Percentiles rank a stretch among this genome's conserved stretches.
Evolutionary conservation across 2,888 invertebrate genomes (phyloP).

Genomic region (Mamestra brassicae): DNA sequence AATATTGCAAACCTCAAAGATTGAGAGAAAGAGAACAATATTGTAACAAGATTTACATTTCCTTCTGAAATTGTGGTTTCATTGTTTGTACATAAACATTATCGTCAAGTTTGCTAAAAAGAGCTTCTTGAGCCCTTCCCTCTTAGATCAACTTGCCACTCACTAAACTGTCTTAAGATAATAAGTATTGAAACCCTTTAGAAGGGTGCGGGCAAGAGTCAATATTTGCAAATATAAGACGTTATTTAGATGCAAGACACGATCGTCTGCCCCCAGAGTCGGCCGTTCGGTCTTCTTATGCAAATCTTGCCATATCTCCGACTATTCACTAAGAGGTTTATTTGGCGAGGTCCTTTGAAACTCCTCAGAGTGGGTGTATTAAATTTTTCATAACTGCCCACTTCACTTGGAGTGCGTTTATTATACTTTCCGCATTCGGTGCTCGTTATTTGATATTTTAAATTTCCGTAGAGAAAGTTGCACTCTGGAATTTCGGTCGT

Average conservation of each 20-base stretch:
- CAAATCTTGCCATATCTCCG: constrained; percentile 85
- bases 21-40: constrained; percentile 6
- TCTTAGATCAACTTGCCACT: constrained; percentile 81
- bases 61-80: constrained; percentile 41
- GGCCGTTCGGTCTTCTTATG: constrained; percentile 85
- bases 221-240: constrained; percentile 90
- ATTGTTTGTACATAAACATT: constrained; percentile 50
- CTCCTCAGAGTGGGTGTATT: constrained; percentile 82
- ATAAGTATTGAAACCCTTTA: constrained; percentile 84
- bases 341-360: constrained; percentile 83
- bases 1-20: constrained; percentile 14
- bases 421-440: constrained; percentile 66
- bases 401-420: constrained; percentile 77
- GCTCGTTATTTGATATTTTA: constrained; percentile 66
- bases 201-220: constrained; percentile 87
- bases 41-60: constrained; percentile 42
- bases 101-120: constrained; percentile 57
- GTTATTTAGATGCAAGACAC: constrained; percentile 90
- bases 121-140: constrained; percentile 67
- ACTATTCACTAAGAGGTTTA: constrained; percentile 87
- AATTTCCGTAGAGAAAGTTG: constrained; percentile 57
- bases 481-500: constrained; percentile 34
- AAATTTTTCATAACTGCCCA: constrained; percentile 88
- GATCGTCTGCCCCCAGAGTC: constrained; percentile 82
- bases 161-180: constrained; percentile 86